phyloP scores from a whole-genome alignment of 2,113 vertebrate genomes.

The Chunga burmeisteri region DNA sequence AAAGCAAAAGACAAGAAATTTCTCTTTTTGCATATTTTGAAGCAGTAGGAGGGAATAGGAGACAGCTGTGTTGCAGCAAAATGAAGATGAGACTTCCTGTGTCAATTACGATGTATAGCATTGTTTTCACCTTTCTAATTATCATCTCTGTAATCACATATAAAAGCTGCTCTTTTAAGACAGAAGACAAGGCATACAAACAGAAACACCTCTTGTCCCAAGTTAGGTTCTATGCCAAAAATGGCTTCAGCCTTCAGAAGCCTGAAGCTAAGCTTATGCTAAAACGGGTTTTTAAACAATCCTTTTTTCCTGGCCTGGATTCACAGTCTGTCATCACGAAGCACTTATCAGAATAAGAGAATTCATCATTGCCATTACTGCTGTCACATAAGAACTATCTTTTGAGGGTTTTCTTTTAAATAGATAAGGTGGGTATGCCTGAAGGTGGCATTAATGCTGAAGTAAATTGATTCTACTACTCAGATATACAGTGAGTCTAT shows the following conservation, averaged over 20 bases:
- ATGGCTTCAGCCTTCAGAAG: not conserved
- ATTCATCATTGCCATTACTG: not conserved
- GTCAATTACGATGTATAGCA: not conserved
- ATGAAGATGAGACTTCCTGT: not conserved
- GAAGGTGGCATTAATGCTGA: not conserved
- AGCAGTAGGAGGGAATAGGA: not conserved
- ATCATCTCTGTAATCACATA: not conserved
- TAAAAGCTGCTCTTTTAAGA: not conserved
- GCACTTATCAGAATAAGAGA: not conserved
- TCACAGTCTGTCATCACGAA: not conserved
- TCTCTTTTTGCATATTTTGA: not conserved
- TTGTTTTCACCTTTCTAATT: not conserved
- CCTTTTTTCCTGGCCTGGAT: not conserved
- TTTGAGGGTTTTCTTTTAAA: not conserved
- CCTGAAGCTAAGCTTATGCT: not conserved
- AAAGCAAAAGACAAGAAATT: not conserved
- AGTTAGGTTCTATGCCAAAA: not conserved
- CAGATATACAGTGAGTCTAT: not conserved
- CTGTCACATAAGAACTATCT: not conserved
- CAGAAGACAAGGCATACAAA: not conserved
- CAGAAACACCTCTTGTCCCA: not conserved
- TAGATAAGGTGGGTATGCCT: not conserved
- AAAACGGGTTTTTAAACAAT: not conserved
- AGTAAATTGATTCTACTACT: not conserved
- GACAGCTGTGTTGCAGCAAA: not conserved